Base-by-base conservation (phyloP, 1,140 invertebrate species). In the Drosophila sp. region DNA sequence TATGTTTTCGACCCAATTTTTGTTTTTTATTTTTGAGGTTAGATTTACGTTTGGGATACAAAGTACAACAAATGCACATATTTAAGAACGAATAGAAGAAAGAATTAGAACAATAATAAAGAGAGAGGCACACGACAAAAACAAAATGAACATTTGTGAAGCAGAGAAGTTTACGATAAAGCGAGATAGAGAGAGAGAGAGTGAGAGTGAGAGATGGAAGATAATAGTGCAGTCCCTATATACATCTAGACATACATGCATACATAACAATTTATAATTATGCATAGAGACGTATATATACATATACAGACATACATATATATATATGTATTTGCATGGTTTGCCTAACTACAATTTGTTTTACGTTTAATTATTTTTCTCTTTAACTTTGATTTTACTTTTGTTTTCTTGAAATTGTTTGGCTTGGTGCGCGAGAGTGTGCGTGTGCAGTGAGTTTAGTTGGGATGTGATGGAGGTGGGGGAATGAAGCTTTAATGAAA, bases 11-110 rank as follows among this genome's bases (percentile, higher is more conserved):
- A 41, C 72, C 66, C 59, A 29, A 50, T 29, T 29, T 29, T 29
- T 27, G 25, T 27, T 16, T 14, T 7, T 63, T 45, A 45, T 50
- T 53, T 45, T 51, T 61, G 65, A 76, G 76, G 72, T 46, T 76
- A 65, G 41, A 8, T 63, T 61, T 59, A 72, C 62, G 34, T 59
- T 50, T 67, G 54, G 70, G 32, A 53, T 69, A 67, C 38, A 67
- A 50, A 53, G 51, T 36, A 59, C 63, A 72, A 64, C 64, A 59
- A 69, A 67, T 67, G 63, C 38, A 67, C 38, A 34, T 41, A 72
- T 34, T 64, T 41, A 58, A 40, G 7, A 67, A 65, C 32, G 16
- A 16, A 51, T 63, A 21, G 21, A 43, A 41, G 21, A 36, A 51
- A 43, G 13, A 41, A n/a, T n/a, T 21, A 62, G 14, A 45, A 67